A percentile compares a stretch with the other conserved stretches of the same genome.
phyloP scores from a whole-genome alignment of 2,888 invertebrate genomes.

The Meta bourneti region DNA sequence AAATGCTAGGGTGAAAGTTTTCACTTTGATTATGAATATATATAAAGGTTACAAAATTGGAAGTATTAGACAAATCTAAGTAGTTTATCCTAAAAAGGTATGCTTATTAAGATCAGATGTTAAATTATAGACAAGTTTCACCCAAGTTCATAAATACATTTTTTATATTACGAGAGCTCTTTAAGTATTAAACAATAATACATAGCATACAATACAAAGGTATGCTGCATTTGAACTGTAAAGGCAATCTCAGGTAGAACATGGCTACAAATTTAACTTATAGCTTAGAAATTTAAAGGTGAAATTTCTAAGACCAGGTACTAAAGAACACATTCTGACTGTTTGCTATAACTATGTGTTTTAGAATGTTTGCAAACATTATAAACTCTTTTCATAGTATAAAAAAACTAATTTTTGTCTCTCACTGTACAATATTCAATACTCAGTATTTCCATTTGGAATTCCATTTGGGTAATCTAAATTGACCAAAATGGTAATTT shows the following conservation, averaged over 20 bases:
- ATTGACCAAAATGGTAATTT: conserved; percentile 86
- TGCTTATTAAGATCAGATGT: not conserved
- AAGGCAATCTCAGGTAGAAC: conserved; percentile 67
- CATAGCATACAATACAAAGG: conserved; percentile 23
- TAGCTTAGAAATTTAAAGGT: conserved; percentile 57
- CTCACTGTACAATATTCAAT: conserved; percentile 59
- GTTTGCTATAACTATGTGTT: conserved; percentile 52
- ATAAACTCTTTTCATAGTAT: conserved; percentile 69
- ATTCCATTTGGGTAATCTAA: conserved; percentile 65
- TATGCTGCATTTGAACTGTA: conserved; percentile 32
- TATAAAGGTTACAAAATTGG: conserved; percentile 13
- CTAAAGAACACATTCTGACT: conserved; percentile 42
- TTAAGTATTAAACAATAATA: not conserved
- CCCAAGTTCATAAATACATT: not conserved
- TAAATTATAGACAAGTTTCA: not conserved
- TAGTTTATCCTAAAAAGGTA: not conserved
- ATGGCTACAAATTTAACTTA: conserved; percentile 56
- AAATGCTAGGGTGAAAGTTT: not conserved
- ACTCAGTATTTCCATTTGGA: conserved; percentile 60
- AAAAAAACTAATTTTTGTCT: conserved; percentile 54
- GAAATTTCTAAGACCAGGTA: conserved; percentile 67
- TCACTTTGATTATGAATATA: conserved; percentile 13
- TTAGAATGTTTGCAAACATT: conserved; percentile 60
- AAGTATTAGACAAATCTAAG: conserved; percentile 23
- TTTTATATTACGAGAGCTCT: not conserved